Base-by-base conservation (phyloP, 1,140 invertebrate genomes). In the Pseudomyrmex cubaensis region DNA sequence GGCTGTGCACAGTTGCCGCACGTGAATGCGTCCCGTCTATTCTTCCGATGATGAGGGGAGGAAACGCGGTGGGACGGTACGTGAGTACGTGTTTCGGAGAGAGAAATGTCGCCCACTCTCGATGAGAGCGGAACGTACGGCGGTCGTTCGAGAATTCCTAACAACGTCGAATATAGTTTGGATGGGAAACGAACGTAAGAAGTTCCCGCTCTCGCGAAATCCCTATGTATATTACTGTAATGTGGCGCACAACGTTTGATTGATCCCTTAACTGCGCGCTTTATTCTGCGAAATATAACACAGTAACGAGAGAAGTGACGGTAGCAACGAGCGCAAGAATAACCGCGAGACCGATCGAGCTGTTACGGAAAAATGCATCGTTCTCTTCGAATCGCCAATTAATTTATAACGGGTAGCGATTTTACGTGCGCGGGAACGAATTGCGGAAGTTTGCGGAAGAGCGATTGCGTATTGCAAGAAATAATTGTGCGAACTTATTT, bases 151-250 rank as follows among this genome's bases (percentile, higher is more conserved):
- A 52, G 52, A 69, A 67, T 78, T 78, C 13, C 61, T 78, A 67
- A 78, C 75, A 78, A 57, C 35, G 62, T 10, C 25, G 62, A 57
- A 35, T 35, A 35, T 35, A 35, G 50, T 67, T 78, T 56, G 63
- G 50, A 57, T 76, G 74, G 74, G 61, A 76, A 78, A 67, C 63
- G 63, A 78, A 78, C 63, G 35, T 67, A 78, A 78, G 63, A 69
- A 78, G 75, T 67, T 78, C 35, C 57, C 57, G 44, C 17, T 78
- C 15, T 78, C 35, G 52, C 75, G 35, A 48, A 78, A 17, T 78
- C 66, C 25, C 61, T 76, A 44, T 78, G 69, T 78, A 35, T 35
- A 7, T 35, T 66, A 56, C 62, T 50, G 62, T 57, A 78, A 67
- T 35, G 62, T 69, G 15, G n/a, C 25, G 7, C 48, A 62, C 48